A percentile compares a stretch with the other conserved stretches of the same genome.
Evolutionary conservation across 2,797 vertebrate genomes (phyloP).

Genomic region (Coccyzus lansbergi): DNA sequence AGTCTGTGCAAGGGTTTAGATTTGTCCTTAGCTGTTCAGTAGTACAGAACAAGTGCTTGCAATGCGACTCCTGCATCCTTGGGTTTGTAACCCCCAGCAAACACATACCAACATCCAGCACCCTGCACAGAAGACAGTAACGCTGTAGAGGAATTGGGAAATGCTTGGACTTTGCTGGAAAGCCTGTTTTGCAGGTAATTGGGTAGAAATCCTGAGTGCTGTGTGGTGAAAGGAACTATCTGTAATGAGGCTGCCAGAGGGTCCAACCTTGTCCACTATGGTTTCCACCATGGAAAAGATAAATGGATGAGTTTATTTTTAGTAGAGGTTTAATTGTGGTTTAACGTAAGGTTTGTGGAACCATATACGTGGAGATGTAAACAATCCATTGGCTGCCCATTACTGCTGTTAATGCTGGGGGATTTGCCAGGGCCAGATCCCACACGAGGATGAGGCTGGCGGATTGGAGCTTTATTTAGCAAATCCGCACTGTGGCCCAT

Average conservation of each 20-base stretch:
- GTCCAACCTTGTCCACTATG: accelerated
- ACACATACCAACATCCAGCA: accelerated
- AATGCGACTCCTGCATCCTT: accelerated
- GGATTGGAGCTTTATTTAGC: slow-evolving; percentile 82
- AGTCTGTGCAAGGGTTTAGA: accelerated
- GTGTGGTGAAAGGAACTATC: accelerated
- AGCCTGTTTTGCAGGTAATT: neutral
- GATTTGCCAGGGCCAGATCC: slow-evolving; percentile 47
- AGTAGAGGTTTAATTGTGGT: neutral
- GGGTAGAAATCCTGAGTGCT: accelerated
- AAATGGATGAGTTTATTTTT: neutral
- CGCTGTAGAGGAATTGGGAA: accelerated
- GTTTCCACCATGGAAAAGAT: neutral
- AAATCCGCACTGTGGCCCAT: slow-evolving; percentile 68
- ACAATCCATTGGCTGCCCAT: neutral
- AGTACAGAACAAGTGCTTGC: accelerated
- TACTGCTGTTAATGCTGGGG: slow-evolving; percentile 11
- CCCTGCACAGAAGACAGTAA: accelerated
- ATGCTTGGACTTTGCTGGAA: accelerated
- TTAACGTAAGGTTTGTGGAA: neutral
- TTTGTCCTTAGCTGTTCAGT: neutral
- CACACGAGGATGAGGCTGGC: slow-evolving; percentile 45
- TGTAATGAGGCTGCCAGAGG: accelerated
- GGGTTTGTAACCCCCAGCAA: neutral
- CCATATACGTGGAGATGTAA: neutral